A percentile compares a stretch with the other conserved stretches of the same genome.
Conservation (phyloP, 2,888 invertebrate species). For the Calliopum simillimum region DNA sequence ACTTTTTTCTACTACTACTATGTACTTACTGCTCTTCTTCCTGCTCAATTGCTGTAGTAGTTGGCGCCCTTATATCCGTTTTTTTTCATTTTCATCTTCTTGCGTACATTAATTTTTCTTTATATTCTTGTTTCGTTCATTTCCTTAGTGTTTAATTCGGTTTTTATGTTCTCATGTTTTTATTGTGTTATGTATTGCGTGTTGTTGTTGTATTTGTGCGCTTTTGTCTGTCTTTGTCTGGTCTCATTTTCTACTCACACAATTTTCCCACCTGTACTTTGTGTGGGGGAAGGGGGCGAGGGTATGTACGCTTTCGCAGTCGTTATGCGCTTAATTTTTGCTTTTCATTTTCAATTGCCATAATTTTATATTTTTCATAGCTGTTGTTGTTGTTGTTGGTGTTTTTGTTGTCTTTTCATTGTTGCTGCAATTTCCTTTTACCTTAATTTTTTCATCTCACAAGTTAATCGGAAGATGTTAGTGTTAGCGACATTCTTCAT, state of each 20-base stretch:
- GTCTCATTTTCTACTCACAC: background rate
- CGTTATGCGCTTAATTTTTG: conserved; percentile 60
- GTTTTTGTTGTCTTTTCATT: conserved; percentile 15
- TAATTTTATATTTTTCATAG: conserved; percentile 51
- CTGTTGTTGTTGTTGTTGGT: conserved; percentile 26
- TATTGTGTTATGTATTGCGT: conserved; percentile 27
- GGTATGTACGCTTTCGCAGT: conserved; percentile 33
- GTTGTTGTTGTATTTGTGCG: background rate
- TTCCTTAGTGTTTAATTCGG: conserved; percentile 38
- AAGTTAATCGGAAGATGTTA: background rate
- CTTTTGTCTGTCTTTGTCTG: conserved; percentile 27
- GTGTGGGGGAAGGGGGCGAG: no score
- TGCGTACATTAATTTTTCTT: conserved; percentile 39
- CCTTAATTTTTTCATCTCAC: conserved; percentile 13
- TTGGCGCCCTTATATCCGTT: conserved; percentile 19
- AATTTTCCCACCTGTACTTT: background rate
- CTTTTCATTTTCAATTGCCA: conserved; percentile 63
- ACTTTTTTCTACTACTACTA: background rate
- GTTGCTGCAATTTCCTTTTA: conserved; percentile 37
- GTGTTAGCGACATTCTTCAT: no score
- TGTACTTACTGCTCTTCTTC: background rate
- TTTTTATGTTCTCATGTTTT: conserved; percentile 40
- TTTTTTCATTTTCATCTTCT: conserved; percentile 15
- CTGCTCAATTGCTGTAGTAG: conserved; percentile 1
- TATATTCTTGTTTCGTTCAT: conserved; percentile 37